Evolutionary conservation across 2,888 invertebrate genomes (phyloP), one percentile per base, ranked within the genome.

Genomic region (Rhorus exstirpatorius): DNA sequence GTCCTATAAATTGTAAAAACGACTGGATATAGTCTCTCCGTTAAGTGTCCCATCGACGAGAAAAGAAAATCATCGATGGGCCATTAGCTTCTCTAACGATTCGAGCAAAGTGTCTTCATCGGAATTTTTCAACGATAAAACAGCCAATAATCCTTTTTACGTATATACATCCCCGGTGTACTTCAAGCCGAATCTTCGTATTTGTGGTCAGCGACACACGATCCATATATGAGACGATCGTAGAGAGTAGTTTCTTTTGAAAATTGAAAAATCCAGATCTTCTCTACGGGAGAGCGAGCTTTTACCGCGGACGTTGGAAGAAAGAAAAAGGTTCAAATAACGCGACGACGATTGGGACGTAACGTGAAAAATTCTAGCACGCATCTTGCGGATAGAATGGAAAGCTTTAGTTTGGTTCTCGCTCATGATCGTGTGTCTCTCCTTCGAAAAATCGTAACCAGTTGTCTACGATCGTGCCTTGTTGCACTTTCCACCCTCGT

Each of bases 401-500:
- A 74, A 70, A 78, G 68, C 58, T 68, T 21, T 53, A 58, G 44
- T 58, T 51, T 63, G 68, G 26, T 46, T 31, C 31, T 55, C 60
- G 58, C 46, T 49, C 63, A 14, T 31, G 63, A 74, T 74, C 53
- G 61, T 49, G 38, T 24, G 49, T 21, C 14, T 63, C 41, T 14
- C 24, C 49, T 44, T 35, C 41, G 63, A 41, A 70, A 75, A 55
- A 38, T 12, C 24, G 19, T 7, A n/a, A 12, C 24, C 49, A 14
- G 14, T 49, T n/a, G 17, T 65, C 26, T 4, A 26, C 24, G 26
- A 17, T 31, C 44, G 44, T 14, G 65, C 44, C 55, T 35, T 68
- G 78, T 81, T 81, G 81, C 81, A 74, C 77, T 72, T 74, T 63
- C 31, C n/a, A n/a, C 24, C 49, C 14, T 65, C 41, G 10, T 35